Evolutionary conservation across 1,140 invertebrate genomes (phyloP), one percentile per base, ranked within the genome.

Genomic region (Trissolcus basalis): DNA sequence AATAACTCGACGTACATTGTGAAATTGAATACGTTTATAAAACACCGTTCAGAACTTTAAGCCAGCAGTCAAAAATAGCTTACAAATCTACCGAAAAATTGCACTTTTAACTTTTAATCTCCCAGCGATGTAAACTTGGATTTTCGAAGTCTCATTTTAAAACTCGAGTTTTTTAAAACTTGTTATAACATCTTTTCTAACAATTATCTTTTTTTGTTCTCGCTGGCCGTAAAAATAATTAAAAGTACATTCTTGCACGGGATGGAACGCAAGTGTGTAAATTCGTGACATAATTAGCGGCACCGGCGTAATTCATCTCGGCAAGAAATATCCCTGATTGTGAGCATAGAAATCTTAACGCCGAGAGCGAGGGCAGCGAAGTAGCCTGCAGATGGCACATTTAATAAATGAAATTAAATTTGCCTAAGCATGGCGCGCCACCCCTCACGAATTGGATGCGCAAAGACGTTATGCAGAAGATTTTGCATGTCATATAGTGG

Each of bases 381-480:
- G 76, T 61, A 67, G 70, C 69, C 75, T 73, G 70, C 76, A 78
- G 76, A 74, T 78, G 76, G 76, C 76, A 71, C 76, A 72, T 74
- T 78, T 74, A 78, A 74, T 78, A 78, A 78, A 74, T 74, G 76
- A 73, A 78, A 78, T 78, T 78, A 78, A 78, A 78, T 78, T 78
- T 65, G 76, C 56, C 64, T 74, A 78, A 74, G 75, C 69, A 64
- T 27, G 19, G 19, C 19, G 69, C 67, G 63, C 54, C 48, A 54
- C 70, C 61, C 61, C 56, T 73, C 56, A 67, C 70, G 76, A 74
- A 74, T 74, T 65, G 65, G 64, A 78, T 70, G 55, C 69, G 35
- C 69, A 65, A 71, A 72, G 65, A 70, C 76, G 70, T 74, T 78
- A 70, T 74, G 65, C 51, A 61, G 76, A 71, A 78, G 70, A 78